Conservation (phyloP, 1,140 invertebrate species). For the Agraylea sexmaculata region DNA sequence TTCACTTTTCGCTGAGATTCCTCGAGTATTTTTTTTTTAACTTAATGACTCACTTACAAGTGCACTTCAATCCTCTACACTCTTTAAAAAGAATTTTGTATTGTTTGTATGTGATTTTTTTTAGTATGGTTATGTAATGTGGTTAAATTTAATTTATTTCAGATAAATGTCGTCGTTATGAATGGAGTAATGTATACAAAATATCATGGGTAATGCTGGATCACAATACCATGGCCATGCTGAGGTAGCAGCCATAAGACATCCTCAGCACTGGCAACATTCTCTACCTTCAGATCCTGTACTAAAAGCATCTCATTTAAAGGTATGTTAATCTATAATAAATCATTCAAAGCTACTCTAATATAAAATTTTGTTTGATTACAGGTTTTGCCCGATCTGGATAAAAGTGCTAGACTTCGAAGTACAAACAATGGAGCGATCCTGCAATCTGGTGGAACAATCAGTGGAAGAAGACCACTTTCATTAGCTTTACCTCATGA, state of each 20-base stretch:
- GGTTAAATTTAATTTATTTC: no score
- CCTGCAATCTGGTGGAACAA: constrained; percentile 64
- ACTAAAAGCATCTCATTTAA: constrained; percentile 19
- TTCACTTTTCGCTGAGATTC: no score
- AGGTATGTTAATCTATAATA: constrained; percentile 10
- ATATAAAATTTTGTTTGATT: constrained; percentile 18
- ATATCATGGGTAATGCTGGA: constrained; percentile 20
- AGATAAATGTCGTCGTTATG: no score
- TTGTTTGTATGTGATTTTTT: no score
- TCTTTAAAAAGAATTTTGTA: no score
- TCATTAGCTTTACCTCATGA: constrained; percentile 23
- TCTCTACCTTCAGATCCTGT: constrained; percentile 18
- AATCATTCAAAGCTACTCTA: no score
- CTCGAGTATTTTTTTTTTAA: no score
- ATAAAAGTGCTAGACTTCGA: constrained; percentile 47
- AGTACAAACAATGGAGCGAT: constrained; percentile 69
- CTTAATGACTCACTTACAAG: no score
- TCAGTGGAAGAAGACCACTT: constrained; percentile 48
- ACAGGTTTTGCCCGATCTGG: constrained; percentile 56
- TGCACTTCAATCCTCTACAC: no score
- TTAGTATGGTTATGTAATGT: no score
- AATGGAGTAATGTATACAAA: no score
- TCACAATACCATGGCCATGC: constrained; percentile 12
- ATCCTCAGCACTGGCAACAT: constrained; percentile 19
- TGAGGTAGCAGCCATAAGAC: constrained; percentile 5